phyloP scores from a whole-genome alignment of 2,888 invertebrate genomes.

The Crossocerus cetratus region DNA sequence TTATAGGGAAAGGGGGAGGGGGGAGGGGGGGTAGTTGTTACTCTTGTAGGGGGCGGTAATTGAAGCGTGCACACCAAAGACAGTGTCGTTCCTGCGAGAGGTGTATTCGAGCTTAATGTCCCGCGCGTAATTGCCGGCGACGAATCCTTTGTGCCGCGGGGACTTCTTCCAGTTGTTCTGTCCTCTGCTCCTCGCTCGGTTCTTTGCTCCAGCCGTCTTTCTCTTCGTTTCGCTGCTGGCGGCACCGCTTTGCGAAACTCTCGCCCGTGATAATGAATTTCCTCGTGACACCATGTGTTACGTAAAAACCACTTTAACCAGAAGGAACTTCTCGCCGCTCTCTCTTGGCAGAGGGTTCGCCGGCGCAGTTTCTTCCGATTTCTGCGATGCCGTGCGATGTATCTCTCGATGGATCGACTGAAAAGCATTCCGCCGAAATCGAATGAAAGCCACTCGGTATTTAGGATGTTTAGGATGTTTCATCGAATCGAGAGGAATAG shows the following conservation, averaged over 20 bases:
- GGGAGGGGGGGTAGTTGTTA: neutral
- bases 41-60: conserved; percentile 15
- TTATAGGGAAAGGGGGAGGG: too few relatives aligned
- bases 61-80: conserved; percentile 28
- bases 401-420: too few relatives aligned
- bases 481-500: too few relatives aligned
- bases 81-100: conserved; percentile 12
- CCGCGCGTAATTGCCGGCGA: conserved; percentile 45
- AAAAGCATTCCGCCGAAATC: too few relatives aligned
- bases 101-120: conserved; percentile 42
- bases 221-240: too few relatives aligned
- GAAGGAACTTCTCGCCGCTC: neutral
- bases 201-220: too few relatives aligned
- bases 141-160: conserved; percentile 42
- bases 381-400: too few relatives aligned
- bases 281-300: conserved; percentile 32
- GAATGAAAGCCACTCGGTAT: too few relatives aligned
- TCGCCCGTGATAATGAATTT: conserved; percentile 33
- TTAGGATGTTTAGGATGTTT: too few relatives aligned
- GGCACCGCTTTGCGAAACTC: conserved; percentile 9
- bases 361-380: too few relatives aligned
- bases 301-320: conserved; percentile 26
- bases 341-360: neutral
- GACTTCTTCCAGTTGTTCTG: neutral
- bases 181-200: neutral